Evolutionary conservation across 2,888 invertebrate genomes (phyloP).

Genomic region (Andrena hattorfiana): DNA sequence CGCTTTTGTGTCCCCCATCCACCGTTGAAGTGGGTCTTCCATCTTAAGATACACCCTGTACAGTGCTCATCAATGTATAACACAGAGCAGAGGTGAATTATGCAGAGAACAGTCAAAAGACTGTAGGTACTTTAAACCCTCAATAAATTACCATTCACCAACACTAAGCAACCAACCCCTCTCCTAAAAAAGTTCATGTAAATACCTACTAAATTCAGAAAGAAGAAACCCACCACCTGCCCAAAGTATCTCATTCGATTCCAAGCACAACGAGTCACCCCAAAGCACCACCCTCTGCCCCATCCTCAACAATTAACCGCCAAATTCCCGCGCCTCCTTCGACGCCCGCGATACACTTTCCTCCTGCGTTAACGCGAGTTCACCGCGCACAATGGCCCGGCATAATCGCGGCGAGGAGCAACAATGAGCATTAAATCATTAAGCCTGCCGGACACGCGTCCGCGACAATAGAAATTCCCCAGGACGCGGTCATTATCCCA

Average conservation of each 20-base stretch:
- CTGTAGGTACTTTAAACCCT: too few species aligned
- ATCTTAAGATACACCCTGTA: too few species aligned
- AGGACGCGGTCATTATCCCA: conserved; percentile 56
- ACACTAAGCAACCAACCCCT: too few species aligned
- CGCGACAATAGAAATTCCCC: conserved; percentile 69
- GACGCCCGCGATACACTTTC: conserved; percentile 40
- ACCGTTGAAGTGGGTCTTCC: too few species aligned
- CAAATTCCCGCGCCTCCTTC: conserved; percentile 17
- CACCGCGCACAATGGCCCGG: conserved; percentile 51
- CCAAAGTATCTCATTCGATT: background rate
- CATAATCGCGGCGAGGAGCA: conserved; percentile 65
- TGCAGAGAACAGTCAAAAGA: too few species aligned
- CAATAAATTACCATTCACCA: too few species aligned
- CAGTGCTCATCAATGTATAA: too few species aligned
- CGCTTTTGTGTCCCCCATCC: too few species aligned
- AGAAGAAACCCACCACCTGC: background rate
- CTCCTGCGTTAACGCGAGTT: conserved; percentile 23
- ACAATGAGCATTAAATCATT: conserved; percentile 75
- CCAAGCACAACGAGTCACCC: too few species aligned
- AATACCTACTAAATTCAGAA: too few species aligned
- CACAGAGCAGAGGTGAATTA: too few species aligned
- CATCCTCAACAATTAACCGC: background rate
- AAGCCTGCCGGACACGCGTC: conserved; percentile 65
- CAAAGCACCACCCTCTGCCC: background rate
- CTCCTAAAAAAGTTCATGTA: too few species aligned